Evolutionary conservation across 2,113 vertebrate genomes (phyloP).

Genomic region (Polyodon spathula): DNA sequence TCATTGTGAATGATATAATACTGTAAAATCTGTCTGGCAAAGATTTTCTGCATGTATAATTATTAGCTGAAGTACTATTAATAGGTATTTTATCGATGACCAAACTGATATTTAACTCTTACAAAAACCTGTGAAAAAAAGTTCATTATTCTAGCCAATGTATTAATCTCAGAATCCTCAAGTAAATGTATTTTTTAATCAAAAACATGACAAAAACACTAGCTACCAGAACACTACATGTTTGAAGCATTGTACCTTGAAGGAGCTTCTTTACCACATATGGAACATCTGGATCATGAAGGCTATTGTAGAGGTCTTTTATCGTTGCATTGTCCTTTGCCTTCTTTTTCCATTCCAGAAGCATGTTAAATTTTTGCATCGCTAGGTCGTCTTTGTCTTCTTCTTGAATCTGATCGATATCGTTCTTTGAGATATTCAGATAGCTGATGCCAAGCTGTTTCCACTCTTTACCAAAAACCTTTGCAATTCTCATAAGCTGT

Average conservation of each 20-base stretch:
- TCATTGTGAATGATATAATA: too few relatives aligned
- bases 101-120: too few relatives aligned
- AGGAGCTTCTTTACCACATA: slow-evolving; percentile 48
- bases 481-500: slow-evolving; percentile 58
- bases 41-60: too few relatives aligned
- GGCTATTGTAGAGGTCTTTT: slow-evolving; percentile 27
- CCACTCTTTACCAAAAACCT: slow-evolving; percentile 59
- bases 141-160: too few relatives aligned
- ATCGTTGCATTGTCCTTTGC: slow-evolving; percentile 38
- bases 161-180: too few relatives aligned
- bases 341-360: slow-evolving; percentile 54
- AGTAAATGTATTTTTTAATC: too few relatives aligned
- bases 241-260: slow-evolving; percentile 39
- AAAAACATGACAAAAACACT: too few relatives aligned
- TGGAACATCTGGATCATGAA: slow-evolving; percentile 42
- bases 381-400: slow-evolving; percentile 38
- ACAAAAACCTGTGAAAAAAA: too few relatives aligned
- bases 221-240: neutral
- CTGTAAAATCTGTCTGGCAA: too few relatives aligned
- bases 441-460: slow-evolving; percentile 54
- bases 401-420: slow-evolving; percentile 53
- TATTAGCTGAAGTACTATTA: too few relatives aligned
- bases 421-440: slow-evolving; percentile 48
- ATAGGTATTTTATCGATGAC: too few relatives aligned
- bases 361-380: slow-evolving; percentile 57